Conservation (phyloP, 1,140 invertebrate genomes). For the Drosophila busckii region DNA sequence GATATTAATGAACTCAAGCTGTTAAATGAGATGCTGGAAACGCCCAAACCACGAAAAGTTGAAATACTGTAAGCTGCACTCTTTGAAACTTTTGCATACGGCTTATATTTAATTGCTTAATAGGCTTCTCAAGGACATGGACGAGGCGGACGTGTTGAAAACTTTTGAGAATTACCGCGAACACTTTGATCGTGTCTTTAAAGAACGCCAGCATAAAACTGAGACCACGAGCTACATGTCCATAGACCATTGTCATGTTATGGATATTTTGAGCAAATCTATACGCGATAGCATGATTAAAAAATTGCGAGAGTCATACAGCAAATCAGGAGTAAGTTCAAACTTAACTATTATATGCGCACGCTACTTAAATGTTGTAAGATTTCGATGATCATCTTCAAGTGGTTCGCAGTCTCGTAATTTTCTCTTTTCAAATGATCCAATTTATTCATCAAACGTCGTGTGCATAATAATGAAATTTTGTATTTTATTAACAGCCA, state of each 20-base stretch:
- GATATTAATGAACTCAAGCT: conserved; percentile 11
- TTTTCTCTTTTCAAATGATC: too few species aligned
- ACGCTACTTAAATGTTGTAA: neutral
- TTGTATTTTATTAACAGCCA: conserved; percentile 12
- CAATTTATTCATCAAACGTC: too few species aligned
- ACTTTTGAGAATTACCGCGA: conserved; percentile 47
- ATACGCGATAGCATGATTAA: conserved; percentile 52
- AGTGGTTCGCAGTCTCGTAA: too few species aligned
- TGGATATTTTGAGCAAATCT: conserved; percentile 38
- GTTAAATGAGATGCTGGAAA: conserved; percentile 32
- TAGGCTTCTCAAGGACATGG: conserved; percentile 51
- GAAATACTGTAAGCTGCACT: conserved; percentile 48
- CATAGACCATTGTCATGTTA: conserved; percentile 44
- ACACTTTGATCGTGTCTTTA: conserved; percentile 44
- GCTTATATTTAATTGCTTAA: conserved; percentile 6
- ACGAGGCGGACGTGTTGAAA: conserved; percentile 26
- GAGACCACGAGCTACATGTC: conserved; percentile 35
- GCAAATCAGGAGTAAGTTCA: conserved; percentile 26
- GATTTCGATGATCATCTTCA: too few species aligned
- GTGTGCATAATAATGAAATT: too few species aligned
- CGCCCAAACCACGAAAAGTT: conserved; percentile 35
- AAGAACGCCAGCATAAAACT: conserved; percentile 26
- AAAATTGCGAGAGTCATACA: conserved; percentile 32
- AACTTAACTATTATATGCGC: neutral
- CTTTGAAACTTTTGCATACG: neutral